Conservation (phyloP, 1,140 invertebrate genomes). For the Reticulitermes speratus region DNA sequence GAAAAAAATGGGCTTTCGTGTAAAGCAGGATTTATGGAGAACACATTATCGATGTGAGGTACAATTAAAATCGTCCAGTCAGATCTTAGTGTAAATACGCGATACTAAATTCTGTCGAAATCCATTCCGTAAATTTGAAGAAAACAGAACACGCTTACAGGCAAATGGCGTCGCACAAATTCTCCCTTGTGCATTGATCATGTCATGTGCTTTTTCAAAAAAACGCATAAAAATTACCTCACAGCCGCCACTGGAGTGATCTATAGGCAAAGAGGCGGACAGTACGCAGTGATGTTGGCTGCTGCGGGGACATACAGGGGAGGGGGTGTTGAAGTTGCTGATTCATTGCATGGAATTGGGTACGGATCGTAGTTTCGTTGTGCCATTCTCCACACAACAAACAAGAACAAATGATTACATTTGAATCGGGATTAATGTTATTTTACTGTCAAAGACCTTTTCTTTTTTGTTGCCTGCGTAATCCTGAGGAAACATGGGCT, state of each 20-base stretch:
- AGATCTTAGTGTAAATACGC: no score
- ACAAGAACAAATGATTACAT: slow-evolving; percentile 16
- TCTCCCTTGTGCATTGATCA: no score
- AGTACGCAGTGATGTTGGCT: neutral
- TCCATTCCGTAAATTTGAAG: no score
- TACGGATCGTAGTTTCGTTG: neutral
- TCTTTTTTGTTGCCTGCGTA: neutral
- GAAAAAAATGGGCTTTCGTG: no score
- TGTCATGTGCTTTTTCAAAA: no score
- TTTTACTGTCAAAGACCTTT: neutral
- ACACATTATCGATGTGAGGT: no score
- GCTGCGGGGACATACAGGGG: neutral
- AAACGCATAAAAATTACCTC: neutral
- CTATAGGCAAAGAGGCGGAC: neutral
- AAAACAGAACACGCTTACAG: no score
- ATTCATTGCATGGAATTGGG: slow-evolving; percentile 9
- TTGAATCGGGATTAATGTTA: slow-evolving; percentile 7
- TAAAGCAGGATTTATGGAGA: no score
- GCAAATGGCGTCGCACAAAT: no score
- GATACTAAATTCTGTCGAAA: no score
- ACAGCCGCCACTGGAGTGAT: neutral
- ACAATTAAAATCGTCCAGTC: no score
- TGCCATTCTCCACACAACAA: neutral
- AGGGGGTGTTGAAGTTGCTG: neutral
- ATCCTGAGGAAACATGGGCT: neutral